Conservation (phyloP, 2,888 invertebrate genomes). For the Temnothorax ravouxi region DNA sequence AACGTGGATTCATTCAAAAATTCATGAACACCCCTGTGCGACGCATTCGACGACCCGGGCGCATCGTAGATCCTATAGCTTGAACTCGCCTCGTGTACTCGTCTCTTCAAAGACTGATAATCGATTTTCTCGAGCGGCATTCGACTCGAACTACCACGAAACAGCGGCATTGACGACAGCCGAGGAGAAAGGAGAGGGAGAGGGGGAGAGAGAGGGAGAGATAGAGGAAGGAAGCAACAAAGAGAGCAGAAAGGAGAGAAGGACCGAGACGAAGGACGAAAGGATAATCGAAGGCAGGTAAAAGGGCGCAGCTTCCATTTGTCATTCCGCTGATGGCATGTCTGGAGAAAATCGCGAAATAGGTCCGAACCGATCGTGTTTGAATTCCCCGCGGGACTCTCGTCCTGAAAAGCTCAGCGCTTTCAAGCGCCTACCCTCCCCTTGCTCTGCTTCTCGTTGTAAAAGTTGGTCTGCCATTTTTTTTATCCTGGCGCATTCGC, state of each 20-base stretch:
- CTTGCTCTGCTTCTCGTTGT: conserved; percentile 23
- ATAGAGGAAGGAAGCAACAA: background rate
- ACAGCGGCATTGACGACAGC: conserved; percentile 23
- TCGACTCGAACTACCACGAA: conserved; percentile 37
- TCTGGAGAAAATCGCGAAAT: conserved; percentile 63
- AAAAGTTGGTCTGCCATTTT: conserved; percentile 49
- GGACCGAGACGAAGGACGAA: background rate
- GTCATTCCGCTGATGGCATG: conserved; percentile 64
- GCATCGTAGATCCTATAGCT: conserved; percentile 9
- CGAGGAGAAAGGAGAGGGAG: no score
- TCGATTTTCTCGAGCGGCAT: conserved; percentile 48
- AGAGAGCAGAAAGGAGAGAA: background rate
- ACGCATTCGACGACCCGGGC: background rate
- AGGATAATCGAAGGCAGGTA: conserved; percentile 28
- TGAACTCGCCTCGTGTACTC: conserved; percentile 20
- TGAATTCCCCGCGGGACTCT: conserved; percentile 55
- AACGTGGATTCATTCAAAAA: conserved; percentile 27
- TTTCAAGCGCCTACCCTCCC: conserved; percentile 23
- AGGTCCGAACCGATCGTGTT: conserved; percentile 60
- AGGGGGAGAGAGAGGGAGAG: background rate
- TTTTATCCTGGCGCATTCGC: conserved; percentile 5
- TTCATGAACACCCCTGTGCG: conserved; percentile 24
- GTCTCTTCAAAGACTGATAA: conserved; percentile 32
- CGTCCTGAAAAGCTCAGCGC: conserved; percentile 53
- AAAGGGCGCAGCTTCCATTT: conserved; percentile 56